Evolutionary conservation across 92 coral and sea anemone genomes (phyloP).

Genomic region (Muricea muricata): DNA sequence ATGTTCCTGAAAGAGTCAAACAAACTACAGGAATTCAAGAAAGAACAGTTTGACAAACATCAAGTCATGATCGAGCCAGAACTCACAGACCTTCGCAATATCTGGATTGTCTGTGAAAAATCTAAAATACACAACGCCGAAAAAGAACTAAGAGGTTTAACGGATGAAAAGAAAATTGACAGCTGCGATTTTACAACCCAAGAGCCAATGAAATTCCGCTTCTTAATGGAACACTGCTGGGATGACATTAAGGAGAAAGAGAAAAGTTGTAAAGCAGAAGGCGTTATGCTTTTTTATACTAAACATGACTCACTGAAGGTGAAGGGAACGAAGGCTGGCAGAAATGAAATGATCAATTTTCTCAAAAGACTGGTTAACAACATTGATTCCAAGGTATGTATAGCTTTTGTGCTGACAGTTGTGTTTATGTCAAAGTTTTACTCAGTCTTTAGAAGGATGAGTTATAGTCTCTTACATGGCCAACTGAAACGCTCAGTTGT

Average conservation of each 20-base stretch:
- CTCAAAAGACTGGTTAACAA: not conserved
- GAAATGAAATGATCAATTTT: not conserved
- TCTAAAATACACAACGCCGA: not conserved
- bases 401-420: not conserved
- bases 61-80: not conserved
- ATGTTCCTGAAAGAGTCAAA: not conserved
- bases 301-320: not conserved
- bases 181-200: not conserved
- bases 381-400: not conserved
- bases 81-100: not conserved
- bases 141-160: not conserved
- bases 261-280: not conserved
- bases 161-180: not conserved
- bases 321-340: slow-evolving; percentile 20
- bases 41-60: slow-evolving; percentile 3
- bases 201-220: not conserved
- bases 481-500: too few relatives aligned
- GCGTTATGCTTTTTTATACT: not conserved
- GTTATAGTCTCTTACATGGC: not conserved
- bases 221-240: not conserved
- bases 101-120: slow-evolving; percentile 31
- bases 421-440: too few relatives aligned
- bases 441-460: not conserved
- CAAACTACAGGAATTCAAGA: slow-evolving; percentile 7
- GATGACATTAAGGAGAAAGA: not conserved